Evolutionary conservation across 2,888 invertebrate species (phyloP).

Genomic region (Teleogryllus oceanicus): DNA sequence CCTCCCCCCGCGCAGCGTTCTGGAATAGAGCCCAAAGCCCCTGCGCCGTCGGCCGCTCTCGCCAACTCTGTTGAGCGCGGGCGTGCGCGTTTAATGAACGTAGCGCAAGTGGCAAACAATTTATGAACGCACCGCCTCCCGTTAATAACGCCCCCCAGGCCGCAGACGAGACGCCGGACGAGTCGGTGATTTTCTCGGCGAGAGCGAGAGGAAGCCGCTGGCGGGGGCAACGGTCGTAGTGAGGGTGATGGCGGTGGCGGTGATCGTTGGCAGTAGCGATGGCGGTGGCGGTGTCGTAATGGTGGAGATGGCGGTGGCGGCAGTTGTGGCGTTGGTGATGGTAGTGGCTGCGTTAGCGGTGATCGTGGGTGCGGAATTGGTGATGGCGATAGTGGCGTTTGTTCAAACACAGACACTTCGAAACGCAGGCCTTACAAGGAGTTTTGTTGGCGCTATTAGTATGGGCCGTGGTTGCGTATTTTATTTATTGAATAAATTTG

Average conservation of each 20-base stretch:
- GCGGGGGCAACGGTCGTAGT: background rate
- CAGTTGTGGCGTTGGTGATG: too few relatives aligned
- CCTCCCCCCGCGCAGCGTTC: background rate
- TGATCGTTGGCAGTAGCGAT: too few relatives aligned
- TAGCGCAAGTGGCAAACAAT: background rate
- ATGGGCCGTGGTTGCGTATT: too few relatives aligned
- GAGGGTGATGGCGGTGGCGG: background rate
- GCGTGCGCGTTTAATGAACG: background rate
- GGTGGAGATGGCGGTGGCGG: too few relatives aligned
- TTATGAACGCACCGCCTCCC: background rate
- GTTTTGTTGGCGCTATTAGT: too few relatives aligned
- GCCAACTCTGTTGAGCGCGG: background rate
- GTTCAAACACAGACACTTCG: too few relatives aligned
- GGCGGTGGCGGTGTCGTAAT: too few relatives aligned
- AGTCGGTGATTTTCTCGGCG: background rate
- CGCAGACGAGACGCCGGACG: background rate
- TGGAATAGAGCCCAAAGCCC: slow-evolving; percentile 1
- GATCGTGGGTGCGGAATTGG: too few relatives aligned
- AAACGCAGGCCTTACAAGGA: too few relatives aligned
- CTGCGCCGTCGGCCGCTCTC: background rate
- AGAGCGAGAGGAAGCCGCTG: background rate
- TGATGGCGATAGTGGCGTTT: too few relatives aligned
- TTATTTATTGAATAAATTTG: too few relatives aligned
- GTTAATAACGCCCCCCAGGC: background rate
- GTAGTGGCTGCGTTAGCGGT: too few relatives aligned